Base-by-base conservation (phyloP, 1,140 invertebrate genomes). In the Zelostemma sp. region DNA sequence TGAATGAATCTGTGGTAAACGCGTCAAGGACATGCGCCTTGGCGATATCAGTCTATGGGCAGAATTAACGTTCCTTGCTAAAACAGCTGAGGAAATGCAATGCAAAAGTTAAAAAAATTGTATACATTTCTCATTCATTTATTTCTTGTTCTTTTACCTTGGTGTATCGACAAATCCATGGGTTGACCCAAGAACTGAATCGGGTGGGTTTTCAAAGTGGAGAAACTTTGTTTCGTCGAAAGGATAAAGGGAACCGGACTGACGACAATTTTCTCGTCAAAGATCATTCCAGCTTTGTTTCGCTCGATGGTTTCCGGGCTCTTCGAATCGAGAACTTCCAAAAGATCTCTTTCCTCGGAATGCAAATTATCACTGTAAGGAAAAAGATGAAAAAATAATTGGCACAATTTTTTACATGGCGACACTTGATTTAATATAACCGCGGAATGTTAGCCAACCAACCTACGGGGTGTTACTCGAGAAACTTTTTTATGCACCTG, bases 221-320 rank as follows among this genome's bases (percentile, higher is more conserved):
- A 78, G 49, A 86, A 86, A 61, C 84, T 86, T 71, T 85, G 78
- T 25, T 74, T 74, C 0, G 80, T 81, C 5, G 80, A 80, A 31
- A 80, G 72, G n/a, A 75, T 66, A 67, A 80, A 86, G 46, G 83
- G 83, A 46, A 84, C 81, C 41, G 84, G 81, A 57, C 81, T 84
- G 8, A 86, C 83, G 3, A 86, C 76, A 40, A 84, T 78, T 63
- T 76, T 84, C 65, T 86, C 78, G 17, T 80, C 83, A 56, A 86
- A 86, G 53, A 86, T 64, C 17, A 77, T 85, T 8, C 83, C 83
- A 19, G 80, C 16, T n/a, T 19, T 46, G 17, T 46, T 46, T 46
- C 43, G 11, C 5, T 5, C 15, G 17, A 4, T 1, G 6, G 25
- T 18, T 6, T 18, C 4, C 19, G 2, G 11, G 9, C 5, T 21